Percentiles rank a stretch among this genome's conserved stretches.
phyloP scores from a whole-genome alignment of 2,888 invertebrate species.

The Xanthia togata region DNA sequence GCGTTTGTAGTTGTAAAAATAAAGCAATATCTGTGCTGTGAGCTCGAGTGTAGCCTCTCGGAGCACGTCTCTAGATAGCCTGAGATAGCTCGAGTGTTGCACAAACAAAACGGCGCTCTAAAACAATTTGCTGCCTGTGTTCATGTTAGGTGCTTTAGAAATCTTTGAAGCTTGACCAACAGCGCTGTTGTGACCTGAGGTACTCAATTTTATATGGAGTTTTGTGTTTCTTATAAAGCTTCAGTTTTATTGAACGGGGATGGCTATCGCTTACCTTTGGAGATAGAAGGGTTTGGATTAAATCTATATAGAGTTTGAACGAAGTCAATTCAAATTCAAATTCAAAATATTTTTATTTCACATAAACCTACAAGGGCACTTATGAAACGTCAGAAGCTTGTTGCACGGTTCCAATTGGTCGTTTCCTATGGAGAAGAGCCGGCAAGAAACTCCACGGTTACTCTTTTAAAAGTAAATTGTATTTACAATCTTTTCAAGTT shows the following conservation, averaged over 20 bases:
- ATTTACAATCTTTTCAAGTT: no score
- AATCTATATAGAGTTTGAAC: not conserved
- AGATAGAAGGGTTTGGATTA: not conserved
- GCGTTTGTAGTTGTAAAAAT: conserved; percentile 56
- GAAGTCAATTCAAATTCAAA: no score
- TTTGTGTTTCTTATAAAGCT: not conserved
- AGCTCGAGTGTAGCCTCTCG: conserved; percentile 62
- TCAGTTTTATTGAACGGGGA: not conserved
- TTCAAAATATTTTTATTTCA: no score
- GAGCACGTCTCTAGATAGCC: conserved; percentile 68
- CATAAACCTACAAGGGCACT: no score
- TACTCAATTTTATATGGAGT: not conserved
- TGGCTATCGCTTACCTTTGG: not conserved
- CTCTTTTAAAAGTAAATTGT: no score
- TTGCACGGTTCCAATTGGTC: no score
- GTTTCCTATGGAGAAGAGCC: no score
- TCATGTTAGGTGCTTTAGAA: conserved; percentile 57
- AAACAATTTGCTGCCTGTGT: conserved; percentile 72
- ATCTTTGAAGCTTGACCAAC: conserved; percentile 61
- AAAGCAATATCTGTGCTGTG: conserved; percentile 58
- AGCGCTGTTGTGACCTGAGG: conserved; percentile 19
- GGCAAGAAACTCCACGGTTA: no score
- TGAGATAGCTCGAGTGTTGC: conserved; percentile 70
- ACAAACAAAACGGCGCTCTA: conserved; percentile 71
- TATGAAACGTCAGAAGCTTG: no score